Evolutionary conservation across 2,888 invertebrate genomes (phyloP).

Genomic region (Cotesia congregata): DNA sequence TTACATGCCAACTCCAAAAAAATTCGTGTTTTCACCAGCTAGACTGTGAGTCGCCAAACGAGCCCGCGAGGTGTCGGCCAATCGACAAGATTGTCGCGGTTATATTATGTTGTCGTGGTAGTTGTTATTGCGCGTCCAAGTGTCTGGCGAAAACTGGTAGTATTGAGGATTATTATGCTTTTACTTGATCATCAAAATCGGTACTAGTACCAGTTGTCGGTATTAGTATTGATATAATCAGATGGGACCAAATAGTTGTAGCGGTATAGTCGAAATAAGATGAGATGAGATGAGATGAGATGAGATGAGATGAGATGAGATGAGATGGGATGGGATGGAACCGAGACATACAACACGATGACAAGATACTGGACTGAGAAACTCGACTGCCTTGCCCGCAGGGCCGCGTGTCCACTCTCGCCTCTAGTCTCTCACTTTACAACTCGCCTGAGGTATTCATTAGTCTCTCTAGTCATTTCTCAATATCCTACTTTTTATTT

Average conservation of each 20-base stretch:
- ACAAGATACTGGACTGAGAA: slow-evolving; percentile 22
- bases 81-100: slow-evolving; percentile 35
- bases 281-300: no score
- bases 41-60: slow-evolving; percentile 62
- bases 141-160: slow-evolving; percentile 49
- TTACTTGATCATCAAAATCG: neutral
- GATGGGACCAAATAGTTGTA: no score
- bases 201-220: neutral
- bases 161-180: neutral
- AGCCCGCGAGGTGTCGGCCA: slow-evolving; percentile 51
- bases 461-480: neutral
- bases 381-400: slow-evolving; percentile 48
- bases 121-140: slow-evolving; percentile 46
- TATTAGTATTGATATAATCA: no score
- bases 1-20: neutral
- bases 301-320: slow-evolving; percentile 25
- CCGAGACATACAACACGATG: slow-evolving; percentile 13
- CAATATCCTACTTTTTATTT: slow-evolving; percentile 2
- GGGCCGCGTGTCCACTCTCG: slow-evolving; percentile 41
- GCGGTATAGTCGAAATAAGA: slow-evolving; percentile 31
- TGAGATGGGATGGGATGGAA: slow-evolving; percentile 18
- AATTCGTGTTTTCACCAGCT: slow-evolving; percentile 34
- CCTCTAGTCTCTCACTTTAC: slow-evolving; percentile 25
- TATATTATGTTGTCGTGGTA: neutral
- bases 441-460: neutral